A percentile compares a stretch with the other conserved stretches of the same genome.
phyloP scores from a whole-genome alignment of 2,888 invertebrate species.

The Phorcus lineatus region DNA sequence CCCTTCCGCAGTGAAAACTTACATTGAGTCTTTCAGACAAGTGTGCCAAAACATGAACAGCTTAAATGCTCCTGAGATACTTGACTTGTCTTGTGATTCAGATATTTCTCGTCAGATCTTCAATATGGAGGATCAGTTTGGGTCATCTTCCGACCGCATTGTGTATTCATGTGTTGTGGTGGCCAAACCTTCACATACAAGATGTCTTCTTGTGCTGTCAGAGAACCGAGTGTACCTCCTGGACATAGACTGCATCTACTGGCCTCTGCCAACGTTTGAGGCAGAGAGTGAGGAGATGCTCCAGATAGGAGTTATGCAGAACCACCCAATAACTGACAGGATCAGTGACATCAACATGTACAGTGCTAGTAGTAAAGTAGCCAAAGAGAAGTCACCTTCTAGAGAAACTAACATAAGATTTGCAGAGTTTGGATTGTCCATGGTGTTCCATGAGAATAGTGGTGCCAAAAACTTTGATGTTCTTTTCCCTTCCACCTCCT shows the following conservation, averaged over 20 bases:
- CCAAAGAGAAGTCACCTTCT: not conserved
- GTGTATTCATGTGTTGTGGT: slow-evolving; percentile 52
- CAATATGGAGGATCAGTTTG: slow-evolving; percentile 53
- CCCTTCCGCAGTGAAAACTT: slow-evolving; percentile 58
- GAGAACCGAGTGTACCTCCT: slow-evolving; percentile 67
- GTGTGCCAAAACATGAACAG: not conserved
- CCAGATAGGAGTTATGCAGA: slow-evolving; percentile 62
- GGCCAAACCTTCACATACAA: slow-evolving; percentile 41
- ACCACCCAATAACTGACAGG: slow-evolving; percentile 63
- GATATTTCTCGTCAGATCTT: slow-evolving; percentile 59
- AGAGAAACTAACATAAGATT: slow-evolving; percentile 40
- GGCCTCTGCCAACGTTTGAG: slow-evolving; percentile 69
- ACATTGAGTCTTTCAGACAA: slow-evolving; percentile 39
- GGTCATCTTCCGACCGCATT: slow-evolving; percentile 59
- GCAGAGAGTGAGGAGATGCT: slow-evolving; percentile 49
- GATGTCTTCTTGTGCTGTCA: slow-evolving; percentile 64
- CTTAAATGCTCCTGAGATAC: slow-evolving; percentile 41
- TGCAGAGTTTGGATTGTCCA: slow-evolving; percentile 51
- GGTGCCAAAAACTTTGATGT: slow-evolving; percentile 42
- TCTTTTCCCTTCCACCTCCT: slow-evolving; percentile 54
- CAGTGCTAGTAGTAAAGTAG: not conserved
- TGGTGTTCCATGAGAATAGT: slow-evolving; percentile 51
- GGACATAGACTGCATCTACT: slow-evolving; percentile 59
- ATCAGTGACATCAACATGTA: slow-evolving; percentile 67
- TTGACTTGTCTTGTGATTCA: slow-evolving; percentile 55